Conservation (phyloP, 2,797 vertebrate species). For the Enteromius fasciolatus region DNA sequence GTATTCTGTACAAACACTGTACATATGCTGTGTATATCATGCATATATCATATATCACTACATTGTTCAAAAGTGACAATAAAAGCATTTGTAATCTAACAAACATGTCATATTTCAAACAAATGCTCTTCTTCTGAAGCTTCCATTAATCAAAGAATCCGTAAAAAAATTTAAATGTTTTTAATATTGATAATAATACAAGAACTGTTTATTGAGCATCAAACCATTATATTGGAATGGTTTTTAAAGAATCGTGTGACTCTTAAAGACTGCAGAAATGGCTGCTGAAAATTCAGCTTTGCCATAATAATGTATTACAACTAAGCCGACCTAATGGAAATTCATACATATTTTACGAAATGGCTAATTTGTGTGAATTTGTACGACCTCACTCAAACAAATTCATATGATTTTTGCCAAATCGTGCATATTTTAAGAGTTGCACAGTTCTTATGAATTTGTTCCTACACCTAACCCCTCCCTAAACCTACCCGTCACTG, state of each 20-base stretch:
- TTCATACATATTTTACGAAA: no score
- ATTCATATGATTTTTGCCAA: no score
- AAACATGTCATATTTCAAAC: background rate
- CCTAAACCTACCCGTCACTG: no score
- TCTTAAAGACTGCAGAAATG: background rate
- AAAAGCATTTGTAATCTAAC: background rate
- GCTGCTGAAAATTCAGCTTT: background rate
- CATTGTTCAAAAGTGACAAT: background rate
- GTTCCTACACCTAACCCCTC: no score
- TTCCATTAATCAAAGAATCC: background rate
- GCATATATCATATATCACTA: background rate
- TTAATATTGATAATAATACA: background rate
- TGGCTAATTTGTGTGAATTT: no score
- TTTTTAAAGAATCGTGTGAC: background rate
- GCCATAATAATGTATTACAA: background rate
- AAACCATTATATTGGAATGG: background rate
- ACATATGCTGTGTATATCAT: background rate
- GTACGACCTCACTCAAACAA: no score
- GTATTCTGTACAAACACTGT: background rate
- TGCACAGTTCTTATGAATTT: no score
- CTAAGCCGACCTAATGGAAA: no score
- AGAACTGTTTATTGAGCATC: background rate
- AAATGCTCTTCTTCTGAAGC: background rate
- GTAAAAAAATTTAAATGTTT: background rate
- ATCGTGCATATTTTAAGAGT: no score